Evolutionary conservation across 2,888 invertebrate genomes (phyloP).

Genomic region (Panorpa germanica): DNA sequence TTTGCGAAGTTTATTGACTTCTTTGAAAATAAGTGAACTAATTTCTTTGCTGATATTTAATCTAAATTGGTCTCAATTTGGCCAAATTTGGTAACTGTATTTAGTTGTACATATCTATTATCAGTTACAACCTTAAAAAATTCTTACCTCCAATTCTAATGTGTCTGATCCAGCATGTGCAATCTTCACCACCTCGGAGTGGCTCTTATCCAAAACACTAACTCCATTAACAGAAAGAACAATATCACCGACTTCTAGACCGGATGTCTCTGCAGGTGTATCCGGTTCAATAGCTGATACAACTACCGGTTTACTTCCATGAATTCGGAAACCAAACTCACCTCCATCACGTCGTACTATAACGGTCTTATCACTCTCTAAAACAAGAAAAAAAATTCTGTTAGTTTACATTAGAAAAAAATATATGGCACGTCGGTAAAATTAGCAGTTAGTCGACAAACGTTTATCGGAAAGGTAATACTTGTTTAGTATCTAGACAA

Average conservation of each 20-base stretch:
- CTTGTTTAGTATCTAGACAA: too few species aligned
- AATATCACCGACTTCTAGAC: constrained; percentile 86
- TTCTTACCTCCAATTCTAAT: constrained; percentile 55
- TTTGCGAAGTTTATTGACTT: too few species aligned
- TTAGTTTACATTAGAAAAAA: background rate
- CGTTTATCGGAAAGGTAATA: too few species aligned
- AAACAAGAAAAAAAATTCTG: constrained; percentile 11
- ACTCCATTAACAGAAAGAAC: constrained; percentile 80
- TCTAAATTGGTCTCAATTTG: too few species aligned
- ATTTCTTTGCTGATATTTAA: too few species aligned
- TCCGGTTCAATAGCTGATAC: constrained; percentile 89
- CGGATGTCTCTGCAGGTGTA: constrained; percentile 83
- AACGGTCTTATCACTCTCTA: constrained; percentile 79
- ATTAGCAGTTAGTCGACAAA: too few species aligned
- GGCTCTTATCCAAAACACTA: constrained; percentile 79
- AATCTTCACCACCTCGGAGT: constrained; percentile 83
- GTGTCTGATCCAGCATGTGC: constrained; percentile 78
- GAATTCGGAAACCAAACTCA: constrained; percentile 89
- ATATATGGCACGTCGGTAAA: too few species aligned
- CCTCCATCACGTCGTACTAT: constrained; percentile 65
- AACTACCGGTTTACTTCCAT: constrained; percentile 90
- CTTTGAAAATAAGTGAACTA: too few species aligned
- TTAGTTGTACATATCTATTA: too few species aligned
- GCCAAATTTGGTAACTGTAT: too few species aligned
- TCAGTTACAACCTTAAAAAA: constrained; percentile 1